Conservation (phyloP, 2,797 vertebrate species). For the Danio kyathit region DNA sequence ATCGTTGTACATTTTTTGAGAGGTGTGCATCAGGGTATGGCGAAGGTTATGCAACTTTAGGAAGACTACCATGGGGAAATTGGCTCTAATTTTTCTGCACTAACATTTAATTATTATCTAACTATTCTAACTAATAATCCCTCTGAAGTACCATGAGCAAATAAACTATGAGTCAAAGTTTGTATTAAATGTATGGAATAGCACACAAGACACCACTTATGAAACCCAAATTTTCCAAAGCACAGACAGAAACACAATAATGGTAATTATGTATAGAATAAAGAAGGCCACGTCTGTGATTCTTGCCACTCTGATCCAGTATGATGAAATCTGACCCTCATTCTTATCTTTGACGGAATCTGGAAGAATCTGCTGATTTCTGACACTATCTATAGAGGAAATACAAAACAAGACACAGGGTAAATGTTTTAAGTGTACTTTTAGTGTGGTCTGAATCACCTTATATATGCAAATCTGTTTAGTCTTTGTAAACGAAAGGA, state of each 20-base stretch:
- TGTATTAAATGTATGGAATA: not conserved
- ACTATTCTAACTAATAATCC: too few species aligned
- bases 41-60: too few species aligned
- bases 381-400: not conserved
- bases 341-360: not conserved
- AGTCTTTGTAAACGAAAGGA: not conserved
- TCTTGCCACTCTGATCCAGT: constrained; percentile 59
- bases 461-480: not conserved
- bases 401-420: not conserved
- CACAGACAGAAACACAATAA: constrained; percentile 64
- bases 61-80: too few species aligned
- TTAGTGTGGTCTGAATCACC: too few species aligned
- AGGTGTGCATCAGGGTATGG: too few species aligned
- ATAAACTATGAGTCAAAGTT: too few species aligned
- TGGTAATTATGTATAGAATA: constrained; percentile 62
- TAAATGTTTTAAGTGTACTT: too few species aligned
- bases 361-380: constrained; percentile 4
- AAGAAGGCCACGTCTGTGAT: constrained; percentile 70
- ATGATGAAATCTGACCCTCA: not conserved
- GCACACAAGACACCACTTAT: not conserved
- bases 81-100: too few species aligned
- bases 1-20: too few species aligned
- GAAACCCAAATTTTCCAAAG: not conserved
- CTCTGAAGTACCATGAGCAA: too few species aligned
- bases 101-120: too few species aligned